Base-by-base conservation (phyloP, 1,140 invertebrate genomes). In the Nomia melanderi region DNA sequence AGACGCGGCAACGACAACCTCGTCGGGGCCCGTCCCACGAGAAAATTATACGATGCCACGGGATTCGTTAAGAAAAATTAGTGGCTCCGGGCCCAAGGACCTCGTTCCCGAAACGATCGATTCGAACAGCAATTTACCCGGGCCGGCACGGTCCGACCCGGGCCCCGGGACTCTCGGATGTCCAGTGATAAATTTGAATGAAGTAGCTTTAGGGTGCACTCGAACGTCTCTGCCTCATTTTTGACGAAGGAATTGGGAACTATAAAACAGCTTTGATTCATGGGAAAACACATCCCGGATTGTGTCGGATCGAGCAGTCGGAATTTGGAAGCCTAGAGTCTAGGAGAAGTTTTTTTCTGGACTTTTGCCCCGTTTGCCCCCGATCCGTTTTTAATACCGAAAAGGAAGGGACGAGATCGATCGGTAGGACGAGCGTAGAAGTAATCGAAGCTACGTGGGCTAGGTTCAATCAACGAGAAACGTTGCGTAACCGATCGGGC, bases 61-160 rank as follows among this genome's bases (percentile, higher is more conserved):
- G 73, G 73, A 59, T 75, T 75, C 73, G 73, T 67, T 75, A 75
- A 75, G 73, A 67, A 59, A 75, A 75, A 75, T 75, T 67, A 75
- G 64, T 75, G 64, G 53, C 63, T n/a, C 33, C 39, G 53, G 20
- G 53, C 39, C 73, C 29, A 11, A 14, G 36, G 64, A 53, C 44
- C 59, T 73, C 29, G 31, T 63, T 63, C 31, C 36, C 29, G n/a
- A 63, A 73, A 63, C 59, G 44, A 64, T 64, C 44, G 44, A 64
- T 59, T 67, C 64, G 53, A 23, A 17, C 36, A 20, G 62, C 36
- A 74, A 74, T 66, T 66, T 66, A 57, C 50, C 20, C 20, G 39
- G 23, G 5, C 20, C 41, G 41, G 14, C 3, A 14, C n/a, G n/a
- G 9, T 12, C 39, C 9, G 39, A 41, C 53, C 60, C 5, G 31